These are phyloP conservation scores for Caloenas nicobarica DNA, from an alignment of 2,113 vertebrate genomes.

Conservation along the genomic window DNA sequence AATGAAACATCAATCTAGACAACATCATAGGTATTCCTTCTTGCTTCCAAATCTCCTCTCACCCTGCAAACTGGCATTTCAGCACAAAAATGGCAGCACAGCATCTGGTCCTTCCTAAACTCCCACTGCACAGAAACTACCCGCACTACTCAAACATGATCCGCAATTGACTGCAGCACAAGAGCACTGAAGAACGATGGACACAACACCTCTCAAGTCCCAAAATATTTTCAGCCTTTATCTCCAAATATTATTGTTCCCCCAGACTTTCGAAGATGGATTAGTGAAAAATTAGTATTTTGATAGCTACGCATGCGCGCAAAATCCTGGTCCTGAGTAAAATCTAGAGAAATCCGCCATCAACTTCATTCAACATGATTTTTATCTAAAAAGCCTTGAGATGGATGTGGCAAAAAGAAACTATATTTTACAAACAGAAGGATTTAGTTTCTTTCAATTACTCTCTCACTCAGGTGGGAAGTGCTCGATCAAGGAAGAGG, in stretches of 20 bases:
- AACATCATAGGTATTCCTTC: not conserved
- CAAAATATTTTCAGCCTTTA: not conserved
- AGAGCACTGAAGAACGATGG: not conserved
- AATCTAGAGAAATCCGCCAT: not conserved
- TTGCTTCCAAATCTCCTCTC: not conserved
- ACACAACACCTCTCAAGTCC: not conserved
- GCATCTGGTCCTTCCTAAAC: not conserved
- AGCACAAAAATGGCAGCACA: not conserved
- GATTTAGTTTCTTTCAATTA: not conserved
- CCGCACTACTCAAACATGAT: fast-evolving
- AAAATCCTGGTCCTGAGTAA: not conserved
- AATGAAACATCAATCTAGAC: not conserved
- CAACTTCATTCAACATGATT: not conserved
- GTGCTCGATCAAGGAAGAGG: not conserved
- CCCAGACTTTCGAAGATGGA: not conserved
- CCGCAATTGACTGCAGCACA: not conserved
- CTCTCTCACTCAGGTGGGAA: not conserved
- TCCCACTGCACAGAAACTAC: not conserved
- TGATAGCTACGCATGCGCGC: fast-evolving
- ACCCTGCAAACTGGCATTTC: not conserved
- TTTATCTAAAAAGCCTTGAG: not conserved
- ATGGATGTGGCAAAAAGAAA: not conserved
- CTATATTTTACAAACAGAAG: not conserved
- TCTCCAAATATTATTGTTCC: not conserved
- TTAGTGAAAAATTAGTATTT: not conserved